Conservation (phyloP, 2,113 vertebrate genomes). For the Numida meleagris region DNA sequence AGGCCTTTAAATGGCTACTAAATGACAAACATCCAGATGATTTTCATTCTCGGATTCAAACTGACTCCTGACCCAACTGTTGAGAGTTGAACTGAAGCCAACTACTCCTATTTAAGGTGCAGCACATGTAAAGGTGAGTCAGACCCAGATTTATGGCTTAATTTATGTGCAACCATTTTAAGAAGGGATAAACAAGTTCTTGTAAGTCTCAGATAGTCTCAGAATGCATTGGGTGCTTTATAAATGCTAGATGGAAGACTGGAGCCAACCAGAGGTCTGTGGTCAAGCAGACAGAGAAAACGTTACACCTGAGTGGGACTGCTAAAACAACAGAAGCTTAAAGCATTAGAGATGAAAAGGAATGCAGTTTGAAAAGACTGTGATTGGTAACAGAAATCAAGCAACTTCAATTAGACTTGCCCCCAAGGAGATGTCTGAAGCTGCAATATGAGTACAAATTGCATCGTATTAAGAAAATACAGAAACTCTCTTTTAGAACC, state of each 20-base stretch:
- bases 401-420: slow-evolving; percentile 46
- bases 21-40: background rate
- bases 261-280: background rate
- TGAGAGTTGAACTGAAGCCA: background rate
- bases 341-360: slow-evolving; percentile 14
- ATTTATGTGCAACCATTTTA: slow-evolving; percentile 11
- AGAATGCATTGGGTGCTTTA: background rate
- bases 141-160: background rate
- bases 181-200: slow-evolving; percentile 13
- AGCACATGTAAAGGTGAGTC: background rate
- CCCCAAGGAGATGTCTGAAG: slow-evolving; percentile 41
- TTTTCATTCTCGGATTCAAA: accelerated
- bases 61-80: background rate
- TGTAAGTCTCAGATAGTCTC: background rate
- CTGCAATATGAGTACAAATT: slow-evolving; percentile 35
- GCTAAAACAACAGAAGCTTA: slow-evolving; percentile 4
- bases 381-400: slow-evolving; percentile 30
- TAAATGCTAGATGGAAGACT: background rate
- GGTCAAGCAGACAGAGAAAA: slow-evolving; percentile 33
- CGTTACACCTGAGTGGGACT: slow-evolving; percentile 21
- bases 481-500: slow-evolving; percentile 20
- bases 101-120: background rate
- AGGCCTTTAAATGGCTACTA: background rate
- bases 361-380: background rate
- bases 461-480: slow-evolving; percentile 6